Evolutionary conservation across 2,888 invertebrate species (phyloP).

Genomic region (Cephus runcator): DNA sequence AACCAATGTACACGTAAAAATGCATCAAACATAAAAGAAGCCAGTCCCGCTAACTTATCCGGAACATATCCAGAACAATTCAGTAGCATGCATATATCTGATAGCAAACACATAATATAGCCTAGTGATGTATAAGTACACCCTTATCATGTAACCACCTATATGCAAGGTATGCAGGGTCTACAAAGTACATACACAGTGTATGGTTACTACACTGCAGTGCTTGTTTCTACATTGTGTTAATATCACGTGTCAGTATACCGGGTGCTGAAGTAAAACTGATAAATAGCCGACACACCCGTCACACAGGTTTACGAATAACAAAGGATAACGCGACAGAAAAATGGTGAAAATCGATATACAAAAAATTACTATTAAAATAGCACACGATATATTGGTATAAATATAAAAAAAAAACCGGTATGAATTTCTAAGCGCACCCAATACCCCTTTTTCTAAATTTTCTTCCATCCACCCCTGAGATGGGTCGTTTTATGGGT

Average conservation of each 20-base stretch:
- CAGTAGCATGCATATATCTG: not conserved
- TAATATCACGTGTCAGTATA: constrained; percentile 45
- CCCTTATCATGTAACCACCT: not conserved
- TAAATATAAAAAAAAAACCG: not conserved
- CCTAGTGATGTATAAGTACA: not conserved
- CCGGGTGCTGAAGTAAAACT: constrained; percentile 31
- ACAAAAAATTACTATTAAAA: not conserved
- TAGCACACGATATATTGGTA: not conserved
- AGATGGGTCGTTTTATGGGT: not conserved
- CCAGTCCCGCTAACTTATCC: not conserved
- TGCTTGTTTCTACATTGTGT: constrained; percentile 27
- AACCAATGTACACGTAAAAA: not conserved
- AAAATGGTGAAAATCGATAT: not conserved
- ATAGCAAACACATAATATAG: not conserved
- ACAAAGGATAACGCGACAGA: not conserved
- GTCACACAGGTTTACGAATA: constrained; percentile 40
- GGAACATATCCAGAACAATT: not conserved
- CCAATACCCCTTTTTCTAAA: not conserved
- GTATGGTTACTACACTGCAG: not conserved
- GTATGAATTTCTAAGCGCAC: not conserved
- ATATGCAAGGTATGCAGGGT: not conserved
- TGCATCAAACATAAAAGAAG: not conserved
- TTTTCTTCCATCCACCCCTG: not conserved
- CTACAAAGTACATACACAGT: not conserved
- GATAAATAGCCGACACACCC: constrained; percentile 45